Base-by-base conservation (phyloP, 2,888 invertebrate species). In the Cosmopolites sordidus region DNA sequence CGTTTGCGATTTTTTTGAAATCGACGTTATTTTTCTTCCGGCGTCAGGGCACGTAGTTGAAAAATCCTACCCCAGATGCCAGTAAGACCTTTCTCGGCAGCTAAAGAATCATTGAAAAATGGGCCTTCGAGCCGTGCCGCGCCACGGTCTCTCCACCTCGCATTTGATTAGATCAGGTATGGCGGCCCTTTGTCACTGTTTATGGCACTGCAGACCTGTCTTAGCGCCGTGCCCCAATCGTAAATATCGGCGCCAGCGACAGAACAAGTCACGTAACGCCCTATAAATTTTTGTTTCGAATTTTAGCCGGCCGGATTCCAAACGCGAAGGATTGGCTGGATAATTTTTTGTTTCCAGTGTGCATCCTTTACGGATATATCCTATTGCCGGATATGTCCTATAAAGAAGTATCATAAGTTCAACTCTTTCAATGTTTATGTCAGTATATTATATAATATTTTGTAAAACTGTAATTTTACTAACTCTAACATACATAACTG, bases 91-190 rank as follows among this genome's bases (percentile, higher is more conserved):
- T 12, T 12, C 33, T 11, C n/a, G 12, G 33, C n/a, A 11, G 33
- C n/a, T 12, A 33, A 33, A 33, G 12, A 33, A 33, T 33, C 33
- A 33, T 12, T 33, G 33, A 33, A 33, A 33, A 33, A 33, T 33
- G 33, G 33, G 33, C 33, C 33, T 5, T 33, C 12, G 11, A 11
- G n/a, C n/a, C 33, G n/a, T 33, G 11, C 33, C 33, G 11, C 12
- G 33, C n/a, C 33, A 12, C 8, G 3, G 11, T 33, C 33, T 33
- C 33, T n/a, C 40, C 39, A 16, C 40, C 14, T 18, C 22, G 29
- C 47, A 50, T 59, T 55, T 54, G 59, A 61, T 61, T 59, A 58
- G 43, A 53, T 47, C 53, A 61, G 60, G 60, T 56, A 59, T 58
- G 42, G 53, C 42, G 44, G 33, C 56, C 58, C 58, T 61, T 61